These are phyloP conservation scores for Haplochromis burtoni DNA, from an alignment of 2,113 vertebrate species.

Conservation along the genomic window DNA sequence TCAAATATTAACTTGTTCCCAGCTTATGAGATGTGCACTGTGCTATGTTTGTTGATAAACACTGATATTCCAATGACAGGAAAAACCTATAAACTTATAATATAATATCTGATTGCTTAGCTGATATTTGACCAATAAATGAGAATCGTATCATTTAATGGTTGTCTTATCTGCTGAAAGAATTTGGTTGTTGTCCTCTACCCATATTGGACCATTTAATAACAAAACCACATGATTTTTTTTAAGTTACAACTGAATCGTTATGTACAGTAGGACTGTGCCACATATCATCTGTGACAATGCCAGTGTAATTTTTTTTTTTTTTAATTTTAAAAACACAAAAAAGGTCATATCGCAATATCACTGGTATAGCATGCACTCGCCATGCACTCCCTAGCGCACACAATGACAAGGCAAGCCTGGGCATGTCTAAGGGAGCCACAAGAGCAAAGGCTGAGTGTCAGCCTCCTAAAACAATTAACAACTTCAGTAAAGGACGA, in stretches of 20 bases:
- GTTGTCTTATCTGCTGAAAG: background rate
- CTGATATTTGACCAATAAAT: background rate
- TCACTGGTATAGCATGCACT: background rate
- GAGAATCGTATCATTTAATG: background rate
- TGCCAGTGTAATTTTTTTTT: background rate
- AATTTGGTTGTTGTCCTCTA: background rate
- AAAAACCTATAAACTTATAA: background rate
- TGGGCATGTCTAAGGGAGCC: background rate
- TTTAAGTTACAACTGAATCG: background rate
- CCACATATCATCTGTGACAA: background rate
- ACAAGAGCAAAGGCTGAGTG: background rate
- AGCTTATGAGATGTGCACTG: background rate
- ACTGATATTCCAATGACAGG: background rate
- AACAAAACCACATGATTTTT: background rate
- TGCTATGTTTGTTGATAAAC: background rate
- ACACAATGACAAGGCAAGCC: background rate
- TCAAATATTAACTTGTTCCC: background rate
- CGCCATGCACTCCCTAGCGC: background rate
- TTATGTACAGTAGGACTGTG: background rate
- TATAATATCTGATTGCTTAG: background rate
- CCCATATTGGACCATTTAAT: background rate
- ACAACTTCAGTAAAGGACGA: accelerated
- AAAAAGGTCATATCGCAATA: background rate
- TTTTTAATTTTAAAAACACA: accelerated
- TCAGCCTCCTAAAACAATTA: background rate